Evolutionary conservation across 2,888 invertebrate genomes (phyloP).

Genomic region (Nebria salina): DNA sequence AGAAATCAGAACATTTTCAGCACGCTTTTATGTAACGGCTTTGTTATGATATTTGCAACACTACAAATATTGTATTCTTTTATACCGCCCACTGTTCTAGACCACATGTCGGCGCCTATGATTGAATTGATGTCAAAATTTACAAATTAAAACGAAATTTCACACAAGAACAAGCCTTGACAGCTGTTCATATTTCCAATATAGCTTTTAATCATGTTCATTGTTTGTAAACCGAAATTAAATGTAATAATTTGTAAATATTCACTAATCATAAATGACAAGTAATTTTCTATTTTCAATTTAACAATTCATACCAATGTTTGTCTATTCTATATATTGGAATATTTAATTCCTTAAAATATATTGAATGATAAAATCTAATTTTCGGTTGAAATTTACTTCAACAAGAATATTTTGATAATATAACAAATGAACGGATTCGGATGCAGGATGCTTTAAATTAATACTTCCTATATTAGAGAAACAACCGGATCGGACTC

Average conservation of each 20-base stretch:
- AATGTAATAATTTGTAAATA: not conserved
- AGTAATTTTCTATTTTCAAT: not conserved
- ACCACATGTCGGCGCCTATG: not conserved
- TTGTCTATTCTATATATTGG: not conserved
- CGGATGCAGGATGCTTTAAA: too few species aligned
- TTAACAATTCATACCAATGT: not conserved
- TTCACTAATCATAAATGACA: not conserved
- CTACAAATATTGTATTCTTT: not conserved
- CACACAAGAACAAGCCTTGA: not conserved
- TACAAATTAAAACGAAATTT: not conserved
- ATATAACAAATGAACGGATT: too few species aligned
- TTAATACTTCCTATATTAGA: too few species aligned
- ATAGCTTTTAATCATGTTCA: not conserved
- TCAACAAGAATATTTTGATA: too few species aligned
- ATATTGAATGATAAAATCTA: too few species aligned
- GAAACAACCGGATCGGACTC: too few species aligned
- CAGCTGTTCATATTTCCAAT: slow-evolving; percentile 1
- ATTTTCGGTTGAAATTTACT: too few species aligned
- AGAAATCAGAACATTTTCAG: too few species aligned
- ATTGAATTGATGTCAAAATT: not conserved
- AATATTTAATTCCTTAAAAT: too few species aligned
- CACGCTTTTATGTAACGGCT: not conserved
- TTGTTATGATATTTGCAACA: not conserved
- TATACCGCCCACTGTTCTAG: not conserved
- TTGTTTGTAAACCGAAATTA: not conserved